Conservation (phyloP, 2,888 invertebrate species). For the Drosophila hamatofila region DNA sequence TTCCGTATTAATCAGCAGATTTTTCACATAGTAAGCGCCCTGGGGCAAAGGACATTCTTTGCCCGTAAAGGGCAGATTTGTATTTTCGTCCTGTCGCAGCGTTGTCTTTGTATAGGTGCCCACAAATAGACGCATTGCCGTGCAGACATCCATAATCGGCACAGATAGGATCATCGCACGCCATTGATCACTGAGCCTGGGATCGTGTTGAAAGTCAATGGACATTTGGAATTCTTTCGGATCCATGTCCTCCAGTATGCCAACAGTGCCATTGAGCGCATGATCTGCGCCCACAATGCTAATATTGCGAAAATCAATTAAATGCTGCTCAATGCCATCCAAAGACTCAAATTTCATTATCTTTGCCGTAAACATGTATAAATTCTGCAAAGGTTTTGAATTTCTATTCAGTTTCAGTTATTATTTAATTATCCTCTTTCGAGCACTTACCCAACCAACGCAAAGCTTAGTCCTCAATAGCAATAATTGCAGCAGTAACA, state of each 20-base stretch:
- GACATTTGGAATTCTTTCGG: constrained; percentile 26
- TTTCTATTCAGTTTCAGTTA: neutral
- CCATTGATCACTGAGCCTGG: constrained; percentile 16
- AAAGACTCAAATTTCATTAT: constrained; percentile 27
- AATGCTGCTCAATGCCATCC: constrained; percentile 1
- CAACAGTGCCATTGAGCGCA: constrained; percentile 32
- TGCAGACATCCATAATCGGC: constrained; percentile 20
- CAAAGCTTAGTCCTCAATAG: neutral
- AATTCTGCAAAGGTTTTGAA: neutral
- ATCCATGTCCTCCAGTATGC: constrained; percentile 27
- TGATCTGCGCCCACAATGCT: constrained; percentile 10
- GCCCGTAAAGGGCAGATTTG: constrained; percentile 37
- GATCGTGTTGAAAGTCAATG: constrained; percentile 28
- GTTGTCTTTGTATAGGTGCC: constrained; percentile 25
- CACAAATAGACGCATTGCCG: constrained; percentile 19
- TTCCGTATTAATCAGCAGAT: constrained; percentile 27
- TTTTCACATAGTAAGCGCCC: constrained; percentile 20
- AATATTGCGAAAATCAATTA: constrained; percentile 28
- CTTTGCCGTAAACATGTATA: constrained; percentile 2
- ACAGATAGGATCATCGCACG: constrained; percentile 15
- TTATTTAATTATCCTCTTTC: neutral
- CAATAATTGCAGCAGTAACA: neutral
- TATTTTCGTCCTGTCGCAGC: constrained; percentile 18
- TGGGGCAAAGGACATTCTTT: constrained; percentile 26
- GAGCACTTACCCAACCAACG: constrained; percentile 1